Conservation (phyloP, 1,140 invertebrate species). For the Orius insidiosus region DNA sequence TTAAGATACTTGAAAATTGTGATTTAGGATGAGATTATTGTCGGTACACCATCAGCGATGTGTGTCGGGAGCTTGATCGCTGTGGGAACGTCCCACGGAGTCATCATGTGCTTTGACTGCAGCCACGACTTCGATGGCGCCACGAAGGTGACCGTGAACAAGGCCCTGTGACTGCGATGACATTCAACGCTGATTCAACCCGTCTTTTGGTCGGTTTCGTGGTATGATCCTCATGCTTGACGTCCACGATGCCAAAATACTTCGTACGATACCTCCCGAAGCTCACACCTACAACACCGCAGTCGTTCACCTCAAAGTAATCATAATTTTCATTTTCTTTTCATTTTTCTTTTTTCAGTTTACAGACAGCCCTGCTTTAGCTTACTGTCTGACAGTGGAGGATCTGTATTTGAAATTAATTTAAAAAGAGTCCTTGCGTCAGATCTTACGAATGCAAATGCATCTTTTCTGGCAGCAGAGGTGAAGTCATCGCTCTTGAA, state of each 20-base stretch:
- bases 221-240: constrained; percentile 76
- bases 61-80: constrained; percentile 63
- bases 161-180: constrained; percentile 53
- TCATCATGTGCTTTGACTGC: constrained; percentile 75
- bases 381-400: constrained; percentile 86
- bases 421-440: constrained; percentile 76
- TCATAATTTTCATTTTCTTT: not conserved
- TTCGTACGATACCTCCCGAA: constrained; percentile 47
- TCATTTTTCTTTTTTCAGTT: constrained; percentile 32
- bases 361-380: constrained; percentile 54
- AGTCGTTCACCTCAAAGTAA: constrained; percentile 47
- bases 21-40: constrained; percentile 67
- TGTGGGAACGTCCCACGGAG: constrained; percentile 83
- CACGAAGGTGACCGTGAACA: constrained; percentile 31
- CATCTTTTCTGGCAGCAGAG: constrained; percentile 81
- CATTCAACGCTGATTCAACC: constrained; percentile 70
- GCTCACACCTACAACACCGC: constrained; percentile 18
- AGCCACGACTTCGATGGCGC: constrained; percentile 35
- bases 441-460: constrained; percentile 74
- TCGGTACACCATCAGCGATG: constrained; percentile 68
- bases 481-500: constrained; percentile 83
- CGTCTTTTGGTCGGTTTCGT: constrained; percentile 70
- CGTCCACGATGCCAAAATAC: constrained; percentile 53
- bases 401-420: constrained; percentile 90
- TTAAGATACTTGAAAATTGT: too few relatives aligned